phyloP scores from a whole-genome alignment of 2,888 invertebrate species.

The Zaprionus bogoriensis region DNA sequence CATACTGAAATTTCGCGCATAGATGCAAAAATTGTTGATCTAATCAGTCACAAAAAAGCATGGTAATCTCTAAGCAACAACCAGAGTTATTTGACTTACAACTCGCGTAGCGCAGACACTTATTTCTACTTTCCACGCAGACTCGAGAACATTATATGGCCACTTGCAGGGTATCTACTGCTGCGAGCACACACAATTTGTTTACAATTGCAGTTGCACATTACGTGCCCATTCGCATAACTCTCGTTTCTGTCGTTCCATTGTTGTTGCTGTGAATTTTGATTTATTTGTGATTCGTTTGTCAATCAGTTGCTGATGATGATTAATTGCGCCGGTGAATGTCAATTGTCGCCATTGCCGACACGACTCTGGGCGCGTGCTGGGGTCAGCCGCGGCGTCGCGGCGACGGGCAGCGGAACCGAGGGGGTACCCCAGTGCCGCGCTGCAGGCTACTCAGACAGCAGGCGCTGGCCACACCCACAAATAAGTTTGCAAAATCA shows the following conservation, averaged over 20 bases:
- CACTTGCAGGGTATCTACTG: constrained; percentile 10
- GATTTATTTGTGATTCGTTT: constrained; percentile 71
- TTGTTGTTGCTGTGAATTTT: constrained; percentile 56
- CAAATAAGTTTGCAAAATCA: constrained; percentile 45
- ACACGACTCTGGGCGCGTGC: constrained; percentile 38
- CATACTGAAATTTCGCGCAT: neutral
- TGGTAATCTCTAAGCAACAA: no score
- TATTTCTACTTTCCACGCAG: neutral
- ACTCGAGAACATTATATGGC: neutral
- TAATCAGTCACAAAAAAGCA: no score
- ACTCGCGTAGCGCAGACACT: no score
- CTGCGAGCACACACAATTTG: neutral
- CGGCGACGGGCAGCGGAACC: neutral
- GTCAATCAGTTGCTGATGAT: constrained; percentile 72
- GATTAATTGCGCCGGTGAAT: constrained; percentile 72
- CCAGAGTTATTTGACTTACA: no score
- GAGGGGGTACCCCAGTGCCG: no score
- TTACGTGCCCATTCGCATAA: constrained; percentile 10
- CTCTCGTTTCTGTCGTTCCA: neutral
- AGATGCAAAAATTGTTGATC: no score
- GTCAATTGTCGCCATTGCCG: constrained; percentile 57
- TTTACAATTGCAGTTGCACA: constrained; percentile 15
- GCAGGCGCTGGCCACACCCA: constrained; percentile 46
- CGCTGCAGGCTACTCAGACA: constrained; percentile 4
- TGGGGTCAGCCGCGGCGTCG: constrained; percentile 33